Percentiles rank a stretch among this genome's conserved stretches.
Conservation (phyloP, 2,113 vertebrate genomes). For the Oncorhynchus keta region DNA sequence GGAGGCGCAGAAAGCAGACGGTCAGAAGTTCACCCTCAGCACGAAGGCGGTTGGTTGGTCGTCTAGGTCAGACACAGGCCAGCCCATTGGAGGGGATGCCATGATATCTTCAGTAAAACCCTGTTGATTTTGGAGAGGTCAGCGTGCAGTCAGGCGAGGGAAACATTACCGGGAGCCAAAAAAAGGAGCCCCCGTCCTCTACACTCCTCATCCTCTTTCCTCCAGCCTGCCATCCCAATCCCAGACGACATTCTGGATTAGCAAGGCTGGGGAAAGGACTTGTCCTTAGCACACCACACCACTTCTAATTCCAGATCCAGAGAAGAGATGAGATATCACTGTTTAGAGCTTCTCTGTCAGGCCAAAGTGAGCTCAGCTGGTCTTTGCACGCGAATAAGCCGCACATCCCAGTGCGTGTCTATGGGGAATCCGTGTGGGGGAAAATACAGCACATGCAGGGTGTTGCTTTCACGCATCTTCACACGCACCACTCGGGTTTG, state of each 20-base stretch:
- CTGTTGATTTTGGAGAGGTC: slow-evolving; percentile 62
- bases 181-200: slow-evolving; percentile 24
- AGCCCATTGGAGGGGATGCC: slow-evolving; percentile 14
- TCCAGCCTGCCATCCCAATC: slow-evolving; percentile 3
- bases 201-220: neutral
- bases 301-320: slow-evolving; percentile 2
- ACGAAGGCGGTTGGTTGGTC: neutral
- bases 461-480: neutral
- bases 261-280: slow-evolving; percentile 4
- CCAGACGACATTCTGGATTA: slow-evolving; percentile 11
- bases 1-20: slow-evolving; percentile 36
- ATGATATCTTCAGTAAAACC: slow-evolving; percentile 36
- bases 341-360: slow-evolving; percentile 37
- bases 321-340: slow-evolving; percentile 30
- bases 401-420: slow-evolving; percentile 6
- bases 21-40: slow-evolving; percentile 56
- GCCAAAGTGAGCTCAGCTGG: slow-evolving; percentile 43
- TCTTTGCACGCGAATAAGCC: slow-evolving; percentile 38
- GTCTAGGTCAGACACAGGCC: neutral
- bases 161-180: slow-evolving; percentile 32
- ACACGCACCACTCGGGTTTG: slow-evolving; percentile 5
- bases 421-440: slow-evolving; percentile 21
- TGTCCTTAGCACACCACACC: neutral
- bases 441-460: slow-evolving; percentile 14
- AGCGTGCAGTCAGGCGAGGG: slow-evolving; percentile 27